Base-by-base conservation (phyloP, 2,888 invertebrate species). In the Agriopis marginaria region DNA sequence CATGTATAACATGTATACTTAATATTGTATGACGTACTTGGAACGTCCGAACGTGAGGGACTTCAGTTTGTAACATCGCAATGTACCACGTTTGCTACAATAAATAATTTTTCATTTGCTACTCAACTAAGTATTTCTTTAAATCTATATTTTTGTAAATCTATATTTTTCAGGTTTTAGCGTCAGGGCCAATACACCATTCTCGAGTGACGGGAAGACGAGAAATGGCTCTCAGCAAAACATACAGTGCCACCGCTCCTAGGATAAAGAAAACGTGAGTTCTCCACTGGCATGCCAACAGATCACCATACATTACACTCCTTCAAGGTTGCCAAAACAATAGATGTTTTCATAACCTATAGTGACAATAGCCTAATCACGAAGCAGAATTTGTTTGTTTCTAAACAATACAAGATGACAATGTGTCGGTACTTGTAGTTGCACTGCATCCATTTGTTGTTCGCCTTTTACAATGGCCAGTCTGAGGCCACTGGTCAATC, bases 201-300 rank as follows among this genome's bases (percentile, higher is more conserved):
- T 92, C 93, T 39, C 88, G 96, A 49, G 96, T 96, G 56, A 89
- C 96, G 5, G 96, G 96, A 3, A 91, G 96, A 58, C 90, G 96
- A 73, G 96, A 96, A 82, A 95, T 95, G 88, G 95, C 95, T 1
- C 90, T 94, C 39, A 91, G 89, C 83, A 93, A 94, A 82, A 95
- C 96, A 64, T 97, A 97, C 87, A 97, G 97, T 87, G 97, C 98
- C 56, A 98, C 97, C 7, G 97, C 97, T 23, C 98, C 98, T 59
- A 95, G 98, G 83, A 95, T 97, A 80, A 98, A 97, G 90, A 98
- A 98, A 93, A 95, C 96, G 97, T 97, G 92, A 96, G 96, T 92
- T 17, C 42, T 60, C 39, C n/a, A 61, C n/a, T 44, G n/a, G 9
- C 32, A 45, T 17, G 9, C 42, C 7, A 55, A 55, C 12, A 7